Evolutionary conservation across 1,140 invertebrate species (phyloP).

Genomic region (Drosophila chauvacae): DNA sequence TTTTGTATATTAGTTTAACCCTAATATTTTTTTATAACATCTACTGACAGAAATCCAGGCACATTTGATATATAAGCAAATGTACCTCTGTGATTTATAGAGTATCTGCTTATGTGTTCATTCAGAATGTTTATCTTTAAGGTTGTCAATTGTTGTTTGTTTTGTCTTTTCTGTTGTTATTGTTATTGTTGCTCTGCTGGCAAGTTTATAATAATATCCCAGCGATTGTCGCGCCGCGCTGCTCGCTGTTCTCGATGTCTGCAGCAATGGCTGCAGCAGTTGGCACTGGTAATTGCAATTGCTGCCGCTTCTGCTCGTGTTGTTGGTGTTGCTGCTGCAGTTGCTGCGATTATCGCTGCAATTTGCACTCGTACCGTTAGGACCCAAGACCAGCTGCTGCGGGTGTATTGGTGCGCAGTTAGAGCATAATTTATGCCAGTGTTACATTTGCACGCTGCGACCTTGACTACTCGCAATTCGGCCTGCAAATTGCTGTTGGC

Average conservation of each 20-base stretch:
- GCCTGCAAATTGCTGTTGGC: constrained; percentile 58
- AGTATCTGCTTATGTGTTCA: constrained; percentile 37
- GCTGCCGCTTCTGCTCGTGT: constrained; percentile 27
- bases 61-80: no score
- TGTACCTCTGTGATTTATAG: neutral
- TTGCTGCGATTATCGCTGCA: constrained; percentile 38
- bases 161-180: neutral
- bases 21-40: no score
- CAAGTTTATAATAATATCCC: constrained; percentile 53
- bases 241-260: constrained; percentile 36
- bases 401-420: constrained; percentile 15
- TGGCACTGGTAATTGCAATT: constrained; percentile 54
- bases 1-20: no score
- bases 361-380: constrained; percentile 62
- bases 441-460: constrained; percentile 74
- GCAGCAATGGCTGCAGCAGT: constrained; percentile 39
- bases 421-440: constrained; percentile 77
- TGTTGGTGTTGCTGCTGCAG: constrained; percentile 25
- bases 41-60: no score
- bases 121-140: constrained; percentile 43
- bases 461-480: constrained; percentile 65
- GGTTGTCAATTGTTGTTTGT: constrained; percentile 26
- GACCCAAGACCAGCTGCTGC: constrained; percentile 31
- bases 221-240: constrained; percentile 42
- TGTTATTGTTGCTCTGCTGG: constrained; percentile 16